Evolutionary conservation across 2,888 invertebrate species (phyloP).

Genomic region (Philereme vetulata): DNA sequence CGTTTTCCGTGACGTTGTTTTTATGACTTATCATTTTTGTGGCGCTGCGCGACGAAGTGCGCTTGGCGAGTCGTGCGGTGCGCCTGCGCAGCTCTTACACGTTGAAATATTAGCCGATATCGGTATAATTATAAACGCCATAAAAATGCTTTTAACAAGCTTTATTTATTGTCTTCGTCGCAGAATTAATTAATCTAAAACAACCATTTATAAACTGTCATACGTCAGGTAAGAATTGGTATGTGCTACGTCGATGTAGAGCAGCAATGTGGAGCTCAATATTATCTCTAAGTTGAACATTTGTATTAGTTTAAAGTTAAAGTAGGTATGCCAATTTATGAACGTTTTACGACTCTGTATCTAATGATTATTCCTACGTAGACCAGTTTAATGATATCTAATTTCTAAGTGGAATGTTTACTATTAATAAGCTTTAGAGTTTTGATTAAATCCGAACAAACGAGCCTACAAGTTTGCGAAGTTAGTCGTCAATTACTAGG

Average conservation of each 20-base stretch:
- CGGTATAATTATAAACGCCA: slow-evolving; percentile 71
- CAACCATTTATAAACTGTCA: slow-evolving; percentile 42
- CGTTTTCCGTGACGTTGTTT: slow-evolving; percentile 83
- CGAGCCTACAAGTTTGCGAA: slow-evolving; percentile 68
- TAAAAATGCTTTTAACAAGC: slow-evolving; percentile 75
- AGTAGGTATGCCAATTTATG: slow-evolving; percentile 17
- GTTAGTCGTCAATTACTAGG: slow-evolving; percentile 68
- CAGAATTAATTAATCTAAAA: slow-evolving; percentile 62
- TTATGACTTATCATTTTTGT: slow-evolving; percentile 84
- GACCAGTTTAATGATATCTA: slow-evolving; percentile 23
- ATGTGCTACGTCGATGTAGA: slow-evolving; percentile 17
- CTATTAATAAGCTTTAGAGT: slow-evolving; percentile 44
- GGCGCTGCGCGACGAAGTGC: slow-evolving; percentile 66
- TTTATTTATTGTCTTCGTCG: slow-evolving; percentile 71
- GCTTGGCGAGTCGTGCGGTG: slow-evolving; percentile 34
- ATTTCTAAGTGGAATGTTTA: slow-evolving; percentile 23
- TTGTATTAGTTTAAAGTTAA: slow-evolving; percentile 1
- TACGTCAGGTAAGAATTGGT: slow-evolving; percentile 33
- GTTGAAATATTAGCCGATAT: slow-evolving; percentile 69
- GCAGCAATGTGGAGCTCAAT: slow-evolving; percentile 18
- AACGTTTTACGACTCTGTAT: slow-evolving; percentile 17
- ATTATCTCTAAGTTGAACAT: slow-evolving; percentile 11
- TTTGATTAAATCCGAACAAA: slow-evolving; percentile 71
- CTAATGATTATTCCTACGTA: slow-evolving; percentile 17
- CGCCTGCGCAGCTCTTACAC: slow-evolving; percentile 60